Percentiles rank a stretch among this genome's conserved stretches.
Conservation (phyloP, 2,113 vertebrate genomes). For the Nestor notabilis region DNA sequence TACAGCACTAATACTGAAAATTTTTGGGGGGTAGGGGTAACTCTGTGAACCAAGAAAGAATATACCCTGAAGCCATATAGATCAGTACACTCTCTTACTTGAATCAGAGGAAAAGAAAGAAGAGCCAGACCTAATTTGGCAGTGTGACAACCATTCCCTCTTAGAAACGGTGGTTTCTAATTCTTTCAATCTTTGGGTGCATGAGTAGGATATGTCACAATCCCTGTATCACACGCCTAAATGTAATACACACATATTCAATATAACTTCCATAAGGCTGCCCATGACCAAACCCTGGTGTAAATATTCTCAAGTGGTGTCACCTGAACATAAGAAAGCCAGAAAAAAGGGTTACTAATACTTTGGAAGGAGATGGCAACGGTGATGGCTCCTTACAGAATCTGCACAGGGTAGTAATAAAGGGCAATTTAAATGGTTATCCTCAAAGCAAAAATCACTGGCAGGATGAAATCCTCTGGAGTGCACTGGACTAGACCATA, state of each 20-base stretch:
- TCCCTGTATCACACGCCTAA: not conserved
- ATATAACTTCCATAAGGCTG: not conserved
- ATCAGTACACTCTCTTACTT: not conserved
- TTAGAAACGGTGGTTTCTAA: not conserved
- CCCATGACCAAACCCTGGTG: not conserved
- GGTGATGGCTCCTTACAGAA: not conserved
- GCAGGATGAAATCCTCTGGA: not conserved
- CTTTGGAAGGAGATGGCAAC: not conserved
- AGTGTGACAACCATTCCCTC: not conserved
- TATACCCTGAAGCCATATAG: not conserved
- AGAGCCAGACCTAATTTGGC: not conserved
- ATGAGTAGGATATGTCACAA: not conserved
- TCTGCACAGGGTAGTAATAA: not conserved
- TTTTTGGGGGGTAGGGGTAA: fast-evolving
- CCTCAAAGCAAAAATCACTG: not conserved
- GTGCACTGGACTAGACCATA: not conserved
- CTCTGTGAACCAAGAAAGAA: not conserved
- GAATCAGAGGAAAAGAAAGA: not conserved
- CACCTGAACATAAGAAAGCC: not conserved
- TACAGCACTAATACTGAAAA: not conserved
- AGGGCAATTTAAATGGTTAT: not conserved
- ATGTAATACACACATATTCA: not conserved
- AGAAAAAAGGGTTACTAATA: not conserved
- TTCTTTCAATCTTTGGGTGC: not conserved
- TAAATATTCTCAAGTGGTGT: not conserved